A percentile compares a stretch with the other conserved stretches of the same genome.
These are phyloP conservation scores for Addax nasomaculatus DNA, from an alignment of 2,113 vertebrate species.

Conservation along the genomic window DNA sequence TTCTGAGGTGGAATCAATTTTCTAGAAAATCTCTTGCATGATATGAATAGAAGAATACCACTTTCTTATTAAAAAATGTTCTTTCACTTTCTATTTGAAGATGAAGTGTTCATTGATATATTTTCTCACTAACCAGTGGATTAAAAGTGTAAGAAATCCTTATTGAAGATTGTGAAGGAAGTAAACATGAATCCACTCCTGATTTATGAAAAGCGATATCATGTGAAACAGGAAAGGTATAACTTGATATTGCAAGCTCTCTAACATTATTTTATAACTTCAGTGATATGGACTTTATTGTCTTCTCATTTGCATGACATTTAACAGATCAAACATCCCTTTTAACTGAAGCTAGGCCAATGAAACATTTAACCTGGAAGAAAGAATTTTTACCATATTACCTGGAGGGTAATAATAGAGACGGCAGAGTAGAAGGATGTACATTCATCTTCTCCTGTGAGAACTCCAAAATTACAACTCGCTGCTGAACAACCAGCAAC, in stretches of 20 bases:
- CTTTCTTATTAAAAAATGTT: neutral
- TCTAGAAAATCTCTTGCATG: neutral
- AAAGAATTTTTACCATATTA: neutral
- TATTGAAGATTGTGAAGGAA: neutral
- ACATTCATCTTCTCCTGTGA: neutral
- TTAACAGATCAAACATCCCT: neutral
- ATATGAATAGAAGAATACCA: neutral
- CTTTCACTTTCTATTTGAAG: neutral
- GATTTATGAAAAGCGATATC: neutral
- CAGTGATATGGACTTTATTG: neutral
- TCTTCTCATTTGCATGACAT: neutral
- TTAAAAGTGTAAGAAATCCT: neutral
- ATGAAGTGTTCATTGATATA: neutral
- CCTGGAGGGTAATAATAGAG: neutral
- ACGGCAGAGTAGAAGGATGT: neutral
- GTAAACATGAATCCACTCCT: neutral
- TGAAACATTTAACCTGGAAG: neutral
- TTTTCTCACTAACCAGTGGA: neutral
- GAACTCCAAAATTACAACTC: neutral
- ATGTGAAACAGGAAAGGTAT: neutral
- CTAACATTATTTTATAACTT: constrained; percentile 6
- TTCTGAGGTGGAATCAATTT: neutral
- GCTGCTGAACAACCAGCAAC: neutral
- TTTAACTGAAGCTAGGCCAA: neutral
- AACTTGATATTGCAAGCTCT: neutral